These are phyloP conservation scores for Panzeria rudis DNA, from an alignment of 2,888 invertebrate species.

Conservation along the genomic window DNA sequence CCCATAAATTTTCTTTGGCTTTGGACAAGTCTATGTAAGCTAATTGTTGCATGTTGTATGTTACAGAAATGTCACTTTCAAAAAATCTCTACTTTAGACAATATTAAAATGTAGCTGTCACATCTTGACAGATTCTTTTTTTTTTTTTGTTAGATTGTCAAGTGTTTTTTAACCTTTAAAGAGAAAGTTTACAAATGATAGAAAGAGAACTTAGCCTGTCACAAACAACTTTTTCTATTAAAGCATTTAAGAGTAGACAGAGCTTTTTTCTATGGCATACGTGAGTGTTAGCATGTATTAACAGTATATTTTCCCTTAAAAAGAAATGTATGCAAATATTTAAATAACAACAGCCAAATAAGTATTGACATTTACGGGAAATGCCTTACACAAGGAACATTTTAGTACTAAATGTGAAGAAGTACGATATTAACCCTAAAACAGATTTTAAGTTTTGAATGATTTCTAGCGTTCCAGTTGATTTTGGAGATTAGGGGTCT, in stretches of 20 bases:
- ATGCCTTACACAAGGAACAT: too few relatives aligned
- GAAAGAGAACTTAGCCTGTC: constrained; percentile 23
- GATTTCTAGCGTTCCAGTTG: too few relatives aligned
- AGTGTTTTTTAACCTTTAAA: constrained; percentile 15
- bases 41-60: not conserved
- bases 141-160: not conserved
- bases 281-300: constrained; percentile 38
- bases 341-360: not conserved
- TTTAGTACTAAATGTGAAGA: too few relatives aligned
- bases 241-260: constrained; percentile 31
- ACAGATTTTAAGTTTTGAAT: too few relatives aligned
- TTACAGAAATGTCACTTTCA: constrained; percentile 3
- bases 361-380: too few relatives aligned
- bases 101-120: constrained; percentile 18
- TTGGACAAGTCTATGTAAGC: too few relatives aligned
- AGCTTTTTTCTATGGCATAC: not conserved
- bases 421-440: too few relatives aligned
- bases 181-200: constrained; percentile 43
- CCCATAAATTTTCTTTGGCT: too few relatives aligned
- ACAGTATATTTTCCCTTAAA: not conserved
- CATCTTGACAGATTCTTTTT: not conserved
- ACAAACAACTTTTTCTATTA: not conserved
- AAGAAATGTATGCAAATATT: not conserved
- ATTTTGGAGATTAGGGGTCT: too few relatives aligned
- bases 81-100: not conserved